Base-by-base conservation (phyloP, 53 echinoderm and acorn worm genomes). In the Paelopatides confundens region DNA sequence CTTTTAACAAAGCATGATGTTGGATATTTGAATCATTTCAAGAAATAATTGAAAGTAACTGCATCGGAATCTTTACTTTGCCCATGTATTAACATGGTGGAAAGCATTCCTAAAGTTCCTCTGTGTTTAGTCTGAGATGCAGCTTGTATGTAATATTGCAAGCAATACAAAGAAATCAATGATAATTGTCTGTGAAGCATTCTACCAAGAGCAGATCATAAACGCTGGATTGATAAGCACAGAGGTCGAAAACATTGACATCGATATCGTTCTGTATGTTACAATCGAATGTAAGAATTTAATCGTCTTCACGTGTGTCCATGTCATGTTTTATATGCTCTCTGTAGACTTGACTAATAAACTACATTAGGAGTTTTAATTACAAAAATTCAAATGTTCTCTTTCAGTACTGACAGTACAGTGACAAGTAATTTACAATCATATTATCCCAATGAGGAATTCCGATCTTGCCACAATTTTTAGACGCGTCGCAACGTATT, bases 1-100 rank as follows among this genome's bases (percentile, higher is more conserved):
- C 43, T 12, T 43, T 43, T 43, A 43, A 43, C 43, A 58, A 23
- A 54, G 58, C 58, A 6, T 21, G 58, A 58, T n/a, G n/a, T n/a
- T 6, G 30, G 35, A 35, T 26, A 67, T 31, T 67, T 67, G 32
- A 29, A 31, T 67, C 68, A 67, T 67, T 67, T 67, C 30, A 31
- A 34, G 68, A 26, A 64, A 67, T 67, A 67, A 35, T 67, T 67
- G 68, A 4, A 29, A 18, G 32, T 67, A 67, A 67, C 35, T 67
- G 33, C 68, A 14, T 31, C 4, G 31, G 68, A 31, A 67, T 67
- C 68, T 11, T 30, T 30, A 31, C 68, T 34, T 4, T 23, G 67
- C 9, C 21, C 24, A 6, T 58, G 9, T 8, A 12, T 34, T 31
- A 15, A 30, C 32, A 31, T 30, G 31, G 24, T 0, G 58, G n/a